Percentiles rank a stretch among this genome's conserved stretches.
phyloP scores from a whole-genome alignment of 1,140 invertebrate genomes.

The Tetraneura akinire region DNA sequence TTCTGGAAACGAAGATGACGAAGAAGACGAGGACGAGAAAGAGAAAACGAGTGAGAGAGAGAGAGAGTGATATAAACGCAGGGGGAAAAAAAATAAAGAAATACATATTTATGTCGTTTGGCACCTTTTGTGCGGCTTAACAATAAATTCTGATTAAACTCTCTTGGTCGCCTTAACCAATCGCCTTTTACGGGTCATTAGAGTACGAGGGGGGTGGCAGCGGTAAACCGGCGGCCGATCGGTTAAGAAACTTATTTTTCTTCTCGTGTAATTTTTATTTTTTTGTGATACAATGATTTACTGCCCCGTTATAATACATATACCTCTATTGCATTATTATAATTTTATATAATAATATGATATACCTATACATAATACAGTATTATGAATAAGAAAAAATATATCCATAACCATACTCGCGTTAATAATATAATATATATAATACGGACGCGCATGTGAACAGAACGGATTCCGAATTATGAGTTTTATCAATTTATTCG shows the following conservation, averaged over 20 bases:
- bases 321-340: no score
- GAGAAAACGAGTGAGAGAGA: not conserved
- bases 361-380: not conserved
- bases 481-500: conserved; percentile 51
- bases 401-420: conserved; percentile 34
- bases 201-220: conserved; percentile 43
- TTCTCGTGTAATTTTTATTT: conserved; percentile 38
- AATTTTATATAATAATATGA: no score
- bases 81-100: conserved; percentile 39
- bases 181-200: conserved; percentile 51
- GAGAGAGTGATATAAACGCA: not conserved
- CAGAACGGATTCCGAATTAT: conserved; percentile 51
- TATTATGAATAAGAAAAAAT: not conserved
- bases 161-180: conserved; percentile 50
- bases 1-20: conserved; percentile 13
- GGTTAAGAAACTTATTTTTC: conserved; percentile 43
- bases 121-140: conserved; percentile 49
- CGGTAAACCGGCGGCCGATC: conserved; percentile 30
- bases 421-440: conserved; percentile 7
- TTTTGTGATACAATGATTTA: conserved; percentile 51
- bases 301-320: conserved; percentile 39
- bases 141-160: conserved; percentile 52
- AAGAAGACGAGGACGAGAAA: not conserved
- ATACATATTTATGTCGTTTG: conserved; percentile 52
- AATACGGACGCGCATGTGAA: conserved; percentile 40